Conservation (phyloP, 2,888 invertebrate genomes). For the Phymatocera aterrima region DNA sequence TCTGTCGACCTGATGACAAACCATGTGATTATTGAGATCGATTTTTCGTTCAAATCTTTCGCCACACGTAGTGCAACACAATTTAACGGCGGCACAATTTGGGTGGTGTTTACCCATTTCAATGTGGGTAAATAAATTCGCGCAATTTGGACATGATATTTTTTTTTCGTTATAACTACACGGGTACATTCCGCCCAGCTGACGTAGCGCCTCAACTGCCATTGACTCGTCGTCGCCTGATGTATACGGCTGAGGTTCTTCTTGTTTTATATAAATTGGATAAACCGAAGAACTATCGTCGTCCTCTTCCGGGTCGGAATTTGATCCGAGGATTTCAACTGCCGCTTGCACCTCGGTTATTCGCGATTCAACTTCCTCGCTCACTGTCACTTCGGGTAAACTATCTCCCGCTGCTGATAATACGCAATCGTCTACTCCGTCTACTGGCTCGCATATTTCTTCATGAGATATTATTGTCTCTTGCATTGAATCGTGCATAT, state of each 20-base stretch:
- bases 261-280: constrained; percentile 67
- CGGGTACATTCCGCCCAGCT: constrained; percentile 73
- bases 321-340: constrained; percentile 63
- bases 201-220: constrained; percentile 75
- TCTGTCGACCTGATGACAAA: constrained; percentile 75
- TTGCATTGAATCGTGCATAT: constrained; percentile 64
- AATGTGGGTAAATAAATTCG: constrained; percentile 59
- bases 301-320: constrained; percentile 61
- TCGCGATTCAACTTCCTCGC: constrained; percentile 52
- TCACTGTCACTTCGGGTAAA: constrained; percentile 58
- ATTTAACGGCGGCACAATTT: constrained; percentile 61
- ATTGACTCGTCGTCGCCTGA: constrained; percentile 72
- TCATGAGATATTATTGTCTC: constrained; percentile 67
- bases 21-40: constrained; percentile 75
- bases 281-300: constrained; percentile 60
- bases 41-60: constrained; percentile 74
- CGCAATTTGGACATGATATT: constrained; percentile 63
- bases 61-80: constrained; percentile 68
- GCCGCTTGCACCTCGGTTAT: constrained; percentile 60
- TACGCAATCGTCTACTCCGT: constrained; percentile 61
- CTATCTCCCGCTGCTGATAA: constrained; percentile 60
- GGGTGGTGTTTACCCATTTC: constrained; percentile 65
- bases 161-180: constrained; percentile 69
- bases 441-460: constrained; percentile 66
- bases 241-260: constrained; percentile 66